Conservation (phyloP, 2,113 vertebrate species). For the Naja naja region DNA sequence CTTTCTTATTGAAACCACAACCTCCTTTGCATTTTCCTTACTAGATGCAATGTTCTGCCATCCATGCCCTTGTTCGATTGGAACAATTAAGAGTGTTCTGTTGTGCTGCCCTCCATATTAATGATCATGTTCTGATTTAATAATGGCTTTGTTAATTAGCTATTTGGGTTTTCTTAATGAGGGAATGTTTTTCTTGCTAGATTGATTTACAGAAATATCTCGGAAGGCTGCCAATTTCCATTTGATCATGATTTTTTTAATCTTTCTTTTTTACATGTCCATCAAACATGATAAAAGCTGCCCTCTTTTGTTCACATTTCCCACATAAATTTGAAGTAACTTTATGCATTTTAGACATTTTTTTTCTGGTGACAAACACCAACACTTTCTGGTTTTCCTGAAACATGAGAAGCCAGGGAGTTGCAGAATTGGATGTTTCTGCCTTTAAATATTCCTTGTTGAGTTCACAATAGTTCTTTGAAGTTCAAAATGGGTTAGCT, state of each 20-base stretch:
- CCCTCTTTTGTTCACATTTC: not conserved
- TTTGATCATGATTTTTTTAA: not conserved
- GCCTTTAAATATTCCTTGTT: not conserved
- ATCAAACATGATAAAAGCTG: not conserved
- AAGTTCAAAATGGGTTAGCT: not conserved
- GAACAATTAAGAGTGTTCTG: not conserved
- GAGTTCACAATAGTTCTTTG: not conserved
- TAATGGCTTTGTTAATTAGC: not conserved
- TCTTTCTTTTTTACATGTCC: not conserved
- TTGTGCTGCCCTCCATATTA: not conserved
- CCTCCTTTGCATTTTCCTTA: not conserved
- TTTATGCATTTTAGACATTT: not conserved
- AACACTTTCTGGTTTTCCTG: not conserved
- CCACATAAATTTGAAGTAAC: not conserved
- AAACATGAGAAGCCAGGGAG: not conserved
- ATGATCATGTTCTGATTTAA: not conserved
- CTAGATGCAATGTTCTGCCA: not conserved
- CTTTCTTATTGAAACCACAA: not conserved
- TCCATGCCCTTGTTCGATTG: not conserved
- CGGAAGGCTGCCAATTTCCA: not conserved
- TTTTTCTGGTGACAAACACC: not conserved
- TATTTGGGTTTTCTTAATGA: not conserved
- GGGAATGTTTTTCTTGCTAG: not conserved
- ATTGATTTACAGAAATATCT: not conserved
- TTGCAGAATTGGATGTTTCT: not conserved